A percentile compares a stretch with the other conserved stretches of the same genome.
These are phyloP conservation scores for Moxostoma hubbsi DNA, from an alignment of 2,797 vertebrate species.

Conservation along the genomic window DNA sequence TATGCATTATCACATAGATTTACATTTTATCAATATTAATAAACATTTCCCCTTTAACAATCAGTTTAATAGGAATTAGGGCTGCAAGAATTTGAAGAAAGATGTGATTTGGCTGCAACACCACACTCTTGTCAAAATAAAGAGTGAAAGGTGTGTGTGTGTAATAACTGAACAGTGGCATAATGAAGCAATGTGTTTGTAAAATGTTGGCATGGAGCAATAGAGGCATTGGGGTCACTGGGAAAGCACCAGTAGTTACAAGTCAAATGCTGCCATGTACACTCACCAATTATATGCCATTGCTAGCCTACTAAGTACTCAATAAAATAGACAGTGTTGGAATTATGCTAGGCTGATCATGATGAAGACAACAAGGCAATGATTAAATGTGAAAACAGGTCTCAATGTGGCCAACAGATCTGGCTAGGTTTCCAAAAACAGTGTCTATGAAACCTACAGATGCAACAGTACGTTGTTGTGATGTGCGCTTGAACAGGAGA, in stretches of 20 bases:
- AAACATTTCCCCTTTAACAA: background rate
- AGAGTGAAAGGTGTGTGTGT: background rate
- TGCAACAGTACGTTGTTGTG: background rate
- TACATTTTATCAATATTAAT: background rate
- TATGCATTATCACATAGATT: background rate
- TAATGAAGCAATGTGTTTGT: background rate
- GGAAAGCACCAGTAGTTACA: background rate
- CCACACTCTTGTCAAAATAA: background rate
- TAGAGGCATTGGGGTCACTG: background rate
- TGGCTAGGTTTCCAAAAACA: constrained; percentile 12
- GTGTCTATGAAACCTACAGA: constrained; percentile 11
- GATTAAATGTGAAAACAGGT: constrained; percentile 10
- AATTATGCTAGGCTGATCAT: no score
- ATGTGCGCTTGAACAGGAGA: constrained; percentile 25
- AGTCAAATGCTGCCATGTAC: background rate
- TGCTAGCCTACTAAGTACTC: no score
- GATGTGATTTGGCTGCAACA: background rate
- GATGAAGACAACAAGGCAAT: constrained; percentile 24
- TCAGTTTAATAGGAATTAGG: background rate
- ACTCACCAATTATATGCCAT: background rate
- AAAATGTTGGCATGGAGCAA: background rate
- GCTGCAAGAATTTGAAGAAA: background rate
- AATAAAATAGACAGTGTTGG: no score
- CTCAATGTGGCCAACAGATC: constrained; percentile 21
- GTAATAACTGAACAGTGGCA: background rate